Evolutionary conservation across 2,113 vertebrate species (phyloP), one percentile per base, ranked within the genome.

Genomic region (Hydropotes inermis): DNA sequence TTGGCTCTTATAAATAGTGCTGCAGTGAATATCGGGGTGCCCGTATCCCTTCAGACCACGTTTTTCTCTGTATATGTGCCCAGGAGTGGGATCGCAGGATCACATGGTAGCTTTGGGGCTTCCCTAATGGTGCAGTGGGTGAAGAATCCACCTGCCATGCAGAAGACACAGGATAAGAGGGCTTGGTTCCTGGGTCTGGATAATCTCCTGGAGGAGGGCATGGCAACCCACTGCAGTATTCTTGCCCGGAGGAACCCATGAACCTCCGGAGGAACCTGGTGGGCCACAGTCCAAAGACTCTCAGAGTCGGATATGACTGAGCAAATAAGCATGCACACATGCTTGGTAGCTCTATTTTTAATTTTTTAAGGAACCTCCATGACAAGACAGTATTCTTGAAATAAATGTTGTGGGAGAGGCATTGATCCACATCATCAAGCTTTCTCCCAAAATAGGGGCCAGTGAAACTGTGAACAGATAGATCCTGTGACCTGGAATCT

Each of bases 121-220:
- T 43, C 39, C 67, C 39, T 76, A 43, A 14, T 0, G 1, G 23
- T 27, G 0, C 36, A 76, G 12, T 76, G 0, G 11, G 3, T 14
- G 27, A 43, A 76, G 25, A 27, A 43, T 43, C 70, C 14, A 12
- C 70, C 70, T 76, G 70, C 21, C 43, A 14, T 76, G 23, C 70
- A 76, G 23, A 23, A 76, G 5, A 43, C 23, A 7, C 11, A 76
- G 36, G 23, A 76, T 13, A 76, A 25, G 11, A 25, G 11, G 11
- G 23, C 7, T 43, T 76, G 11, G 25, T 43, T 27, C 70, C 70
- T 43, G 23, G 12, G 23, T 76, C 23, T 27, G 70, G 12, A 76
- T 43, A 12, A 23, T 43, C 39, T 43, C 3, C 23, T 27, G 36
- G 36, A 76, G 36, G 36, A 74, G 25, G 36, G 11, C 13, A 43